Percentiles rank a stretch among this genome's conserved stretches.
phyloP scores from a whole-genome alignment of 2,797 vertebrate genomes.

The Cyclura pinguis region DNA sequence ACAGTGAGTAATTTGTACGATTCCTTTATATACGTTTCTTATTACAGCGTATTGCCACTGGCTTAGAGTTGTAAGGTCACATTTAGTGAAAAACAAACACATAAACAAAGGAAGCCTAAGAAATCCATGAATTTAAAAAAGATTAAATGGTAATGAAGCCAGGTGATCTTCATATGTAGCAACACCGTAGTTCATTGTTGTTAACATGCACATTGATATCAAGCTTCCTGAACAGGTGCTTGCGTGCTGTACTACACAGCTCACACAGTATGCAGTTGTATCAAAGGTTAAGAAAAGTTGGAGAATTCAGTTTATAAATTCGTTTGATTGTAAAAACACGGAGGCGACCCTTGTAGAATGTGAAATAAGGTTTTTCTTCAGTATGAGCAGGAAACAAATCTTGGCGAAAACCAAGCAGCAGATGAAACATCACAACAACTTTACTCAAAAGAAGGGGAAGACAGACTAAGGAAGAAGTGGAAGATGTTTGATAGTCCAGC shows the following conservation, averaged over 20 bases:
- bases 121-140: slow-evolving; percentile 48
- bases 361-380: slow-evolving; percentile 40
- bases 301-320: slow-evolving; percentile 66
- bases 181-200: slow-evolving; percentile 41
- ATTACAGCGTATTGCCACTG: slow-evolving; percentile 55
- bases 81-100: slow-evolving; percentile 48
- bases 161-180: slow-evolving; percentile 52
- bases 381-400: background rate
- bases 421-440: background rate
- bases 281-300: slow-evolving; percentile 78
- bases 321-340: slow-evolving; percentile 67
- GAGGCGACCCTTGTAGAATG: slow-evolving; percentile 65
- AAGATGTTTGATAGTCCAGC: too few relatives aligned
- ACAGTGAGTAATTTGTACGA: slow-evolving; percentile 49
- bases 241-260: slow-evolving; percentile 68
- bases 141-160: slow-evolving; percentile 42
- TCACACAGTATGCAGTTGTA: slow-evolving; percentile 77
- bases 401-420: background rate
- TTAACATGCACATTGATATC: slow-evolving; percentile 54
- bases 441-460: background rate
- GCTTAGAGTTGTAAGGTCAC: slow-evolving; percentile 55
- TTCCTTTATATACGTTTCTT: slow-evolving; percentile 55
- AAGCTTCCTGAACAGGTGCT: slow-evolving; percentile 59
- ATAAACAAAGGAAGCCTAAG: slow-evolving; percentile 33
- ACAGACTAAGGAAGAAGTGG: background rate